Percentiles rank a stretch among this genome's conserved stretches.
Evolutionary conservation across 2,797 vertebrate species (phyloP).

Genomic region (Sarcophilus harrisii): DNA sequence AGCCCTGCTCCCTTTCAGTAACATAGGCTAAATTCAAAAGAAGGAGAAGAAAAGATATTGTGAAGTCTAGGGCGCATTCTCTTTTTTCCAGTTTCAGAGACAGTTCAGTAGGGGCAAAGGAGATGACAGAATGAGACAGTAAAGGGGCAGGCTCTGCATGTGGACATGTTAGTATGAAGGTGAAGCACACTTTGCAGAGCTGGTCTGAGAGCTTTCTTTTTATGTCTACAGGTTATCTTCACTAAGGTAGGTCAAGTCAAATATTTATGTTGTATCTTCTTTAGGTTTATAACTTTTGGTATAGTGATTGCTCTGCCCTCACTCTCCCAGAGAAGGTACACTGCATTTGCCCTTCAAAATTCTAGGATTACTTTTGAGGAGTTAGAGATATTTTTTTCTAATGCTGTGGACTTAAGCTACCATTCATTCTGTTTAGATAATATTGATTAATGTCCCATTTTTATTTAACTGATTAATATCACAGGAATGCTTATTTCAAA

Average conservation of each 20-base stretch:
- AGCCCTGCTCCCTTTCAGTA: not conserved
- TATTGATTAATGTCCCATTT: not conserved
- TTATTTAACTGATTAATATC: not conserved
- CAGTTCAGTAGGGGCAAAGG: not conserved
- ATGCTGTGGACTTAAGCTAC: not conserved
- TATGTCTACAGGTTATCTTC: constrained; percentile 65
- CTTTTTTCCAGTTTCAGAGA: constrained; percentile 30
- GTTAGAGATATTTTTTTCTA: not conserved
- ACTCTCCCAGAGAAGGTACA: not conserved
- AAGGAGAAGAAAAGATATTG: constrained; percentile 10
- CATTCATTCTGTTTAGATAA: not conserved
- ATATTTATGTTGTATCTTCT: constrained; percentile 67
- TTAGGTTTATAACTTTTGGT: constrained; percentile 70
- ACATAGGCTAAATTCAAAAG: not conserved
- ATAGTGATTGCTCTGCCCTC: not conserved
- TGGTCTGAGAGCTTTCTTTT: constrained; percentile 36
- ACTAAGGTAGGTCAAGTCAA: constrained; percentile 72
- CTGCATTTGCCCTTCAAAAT: not conserved
- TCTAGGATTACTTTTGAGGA: not conserved
- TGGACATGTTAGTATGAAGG: not conserved
- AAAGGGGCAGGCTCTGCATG: not conserved
- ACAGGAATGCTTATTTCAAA: not conserved
- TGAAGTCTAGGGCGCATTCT: constrained; percentile 31
- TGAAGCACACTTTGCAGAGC: not conserved
- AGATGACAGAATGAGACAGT: not conserved